Evolutionary conservation across 2,113 vertebrate species (phyloP).

Genomic region (Accipiter virgatus): DNA sequence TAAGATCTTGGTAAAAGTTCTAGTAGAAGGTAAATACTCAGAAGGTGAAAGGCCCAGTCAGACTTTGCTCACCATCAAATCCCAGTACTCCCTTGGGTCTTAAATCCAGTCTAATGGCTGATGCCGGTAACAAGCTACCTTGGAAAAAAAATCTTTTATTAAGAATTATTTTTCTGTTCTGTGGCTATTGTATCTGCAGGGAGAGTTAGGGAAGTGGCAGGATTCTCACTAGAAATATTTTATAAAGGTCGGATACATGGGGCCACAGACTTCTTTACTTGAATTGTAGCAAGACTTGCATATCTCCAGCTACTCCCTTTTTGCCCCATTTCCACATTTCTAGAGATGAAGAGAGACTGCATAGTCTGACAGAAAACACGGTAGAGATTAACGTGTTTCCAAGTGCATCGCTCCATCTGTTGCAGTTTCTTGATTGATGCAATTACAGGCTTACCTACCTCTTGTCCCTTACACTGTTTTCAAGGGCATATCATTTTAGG

Average conservation of each 20-base stretch:
- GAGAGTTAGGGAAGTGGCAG: background rate
- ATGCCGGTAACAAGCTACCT: background rate
- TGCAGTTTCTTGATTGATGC: background rate
- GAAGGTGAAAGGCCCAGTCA: background rate
- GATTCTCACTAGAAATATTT: background rate
- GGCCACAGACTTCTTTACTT: background rate
- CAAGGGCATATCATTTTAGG: background rate
- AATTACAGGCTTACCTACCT: background rate
- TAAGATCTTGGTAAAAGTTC: background rate
- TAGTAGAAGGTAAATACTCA: background rate
- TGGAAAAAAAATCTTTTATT: background rate
- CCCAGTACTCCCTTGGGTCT: accelerated
- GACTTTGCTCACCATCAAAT: background rate
- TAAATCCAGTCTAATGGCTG: background rate
- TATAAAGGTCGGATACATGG: background rate
- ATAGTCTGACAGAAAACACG: background rate
- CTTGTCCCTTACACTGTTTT: background rate
- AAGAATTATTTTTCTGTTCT: background rate
- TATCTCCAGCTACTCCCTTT: background rate
- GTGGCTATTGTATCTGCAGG: background rate
- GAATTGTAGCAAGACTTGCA: accelerated
- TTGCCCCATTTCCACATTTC: background rate
- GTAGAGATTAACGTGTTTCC: background rate
- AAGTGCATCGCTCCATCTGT: background rate
- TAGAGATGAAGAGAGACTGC: background rate